Percentiles rank a stretch among this genome's conserved stretches.
These are phyloP conservation scores for Himalopsyche anomala DNA, from an alignment of 2,888 invertebrate genomes.

Conservation along the genomic window DNA sequence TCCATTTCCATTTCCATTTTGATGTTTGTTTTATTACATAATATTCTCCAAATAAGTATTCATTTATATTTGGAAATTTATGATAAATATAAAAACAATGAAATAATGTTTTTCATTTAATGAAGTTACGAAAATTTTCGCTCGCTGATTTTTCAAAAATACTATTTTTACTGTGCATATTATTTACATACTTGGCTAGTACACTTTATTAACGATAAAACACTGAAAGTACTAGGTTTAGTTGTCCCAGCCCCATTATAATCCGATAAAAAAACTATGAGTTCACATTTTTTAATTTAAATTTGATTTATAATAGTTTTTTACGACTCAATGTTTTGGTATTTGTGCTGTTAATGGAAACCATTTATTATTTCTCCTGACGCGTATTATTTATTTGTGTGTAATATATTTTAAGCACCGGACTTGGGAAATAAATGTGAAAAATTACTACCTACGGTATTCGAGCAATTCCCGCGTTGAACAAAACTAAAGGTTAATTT, in stretches of 20 bases:
- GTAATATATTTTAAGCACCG: constrained; percentile 15
- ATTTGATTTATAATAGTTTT: constrained; percentile 19
- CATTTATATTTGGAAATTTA: too few species aligned
- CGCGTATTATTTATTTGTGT: constrained; percentile 8
- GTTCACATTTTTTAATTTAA: constrained; percentile 8
- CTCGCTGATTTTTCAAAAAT: too few species aligned
- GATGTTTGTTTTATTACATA: too few species aligned
- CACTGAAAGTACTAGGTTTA: neutral
- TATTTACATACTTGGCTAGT: too few species aligned
- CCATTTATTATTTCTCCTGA: constrained; percentile 25
- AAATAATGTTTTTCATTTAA: too few species aligned
- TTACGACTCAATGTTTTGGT: constrained; percentile 34
- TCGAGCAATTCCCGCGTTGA: neutral
- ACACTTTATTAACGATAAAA: too few species aligned
- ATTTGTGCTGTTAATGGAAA: constrained; percentile 23
- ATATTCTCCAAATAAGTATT: too few species aligned
- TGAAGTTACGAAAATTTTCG: too few species aligned
- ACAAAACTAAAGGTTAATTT: constrained; percentile 35
- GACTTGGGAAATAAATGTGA: constrained; percentile 19
- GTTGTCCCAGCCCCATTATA: neutral
- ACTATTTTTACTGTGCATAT: too few species aligned
- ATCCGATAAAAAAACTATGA: constrained; percentile 27
- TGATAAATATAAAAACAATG: too few species aligned
- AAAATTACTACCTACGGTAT: constrained; percentile 19
- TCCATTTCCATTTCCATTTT: too few species aligned